Base-by-base conservation (phyloP, 2,113 vertebrate species). In the Oxyruncus cristatus region DNA sequence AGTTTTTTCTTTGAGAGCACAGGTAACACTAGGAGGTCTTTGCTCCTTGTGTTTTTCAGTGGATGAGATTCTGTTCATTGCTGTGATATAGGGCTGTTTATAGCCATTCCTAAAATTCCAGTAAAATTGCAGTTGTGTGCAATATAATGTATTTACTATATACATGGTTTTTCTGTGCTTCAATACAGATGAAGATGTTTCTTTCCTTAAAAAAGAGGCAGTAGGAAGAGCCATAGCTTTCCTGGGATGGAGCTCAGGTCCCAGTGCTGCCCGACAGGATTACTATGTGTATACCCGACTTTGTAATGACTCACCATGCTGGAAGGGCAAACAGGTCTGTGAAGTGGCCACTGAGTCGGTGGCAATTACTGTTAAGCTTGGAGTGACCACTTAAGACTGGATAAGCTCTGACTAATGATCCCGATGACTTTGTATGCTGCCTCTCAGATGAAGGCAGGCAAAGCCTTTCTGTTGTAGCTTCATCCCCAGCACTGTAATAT, bases 31-130 rank as follows among this genome's bases (percentile, higher is more conserved):
- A 24, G 9, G 41, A 11, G 12, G 1, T 8, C 0, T 16, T 66
- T 3, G 12, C 9, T 33, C 4, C 27, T 61, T 0, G 0, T 0
- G 1, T 12, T 16, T 47, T 41, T 30, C 4, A 4, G 47, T 1
- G 1, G 52, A 3, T 46, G 56, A 26, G 55, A 4, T 27, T 39
- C 24, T 50, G 37, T 28, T 74, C 2, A 0, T 6, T 37, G 22
- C 2, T 32, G 21, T 0, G 0, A 3, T 14, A 11, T 0, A 12
- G 8, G 16, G 28, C 39, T 71, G 19, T 11, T 11, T 46, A 19
- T 8, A 41, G 28, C 8, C 21, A 0, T 44, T 47, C 30, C 5
- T 50, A 32, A 66, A 61, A 19, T 50, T 10, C 18, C 19, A 7
- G 19, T 14, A 2, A 47, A 42, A 35, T 12, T 2, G 1, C 42